Evolutionary conservation across 2,888 invertebrate species (phyloP).

Genomic region (Tridacna crocea): DNA sequence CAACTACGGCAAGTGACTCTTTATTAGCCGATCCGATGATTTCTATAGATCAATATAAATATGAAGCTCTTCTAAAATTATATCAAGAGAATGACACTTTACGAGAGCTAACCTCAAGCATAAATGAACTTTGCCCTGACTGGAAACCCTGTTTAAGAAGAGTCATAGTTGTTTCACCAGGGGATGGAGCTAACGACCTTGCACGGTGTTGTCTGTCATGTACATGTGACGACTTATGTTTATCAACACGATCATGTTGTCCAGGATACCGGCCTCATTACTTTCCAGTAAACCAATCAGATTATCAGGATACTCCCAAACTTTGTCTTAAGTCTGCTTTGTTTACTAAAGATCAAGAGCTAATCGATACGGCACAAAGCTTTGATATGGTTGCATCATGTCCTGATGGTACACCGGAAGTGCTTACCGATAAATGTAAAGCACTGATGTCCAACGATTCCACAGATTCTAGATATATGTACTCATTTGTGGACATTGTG

Average conservation of each 20-base stretch:
- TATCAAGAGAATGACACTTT: too few relatives aligned
- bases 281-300: too few relatives aligned
- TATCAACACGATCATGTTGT: neutral
- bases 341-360: neutral
- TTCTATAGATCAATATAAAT: too few relatives aligned
- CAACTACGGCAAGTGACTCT: too few relatives aligned
- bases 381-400: neutral
- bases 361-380: neutral
- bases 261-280: neutral
- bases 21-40: too few relatives aligned
- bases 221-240: neutral
- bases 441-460: neutral
- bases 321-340: neutral
- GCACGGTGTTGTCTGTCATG: neutral
- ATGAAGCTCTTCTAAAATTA: too few relatives aligned
- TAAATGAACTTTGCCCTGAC: neutral
- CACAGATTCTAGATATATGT: neutral
- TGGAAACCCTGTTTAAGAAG: slow-evolving; percentile 5
- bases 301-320: neutral
- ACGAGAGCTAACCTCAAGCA: too few relatives aligned
- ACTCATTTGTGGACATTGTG: neutral
- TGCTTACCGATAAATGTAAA: neutral
- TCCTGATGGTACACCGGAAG: neutral
- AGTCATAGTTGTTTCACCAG: too few relatives aligned
- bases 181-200: too few relatives aligned